Evolutionary conservation across 30 jellyfish, hydroid and myxozoan genomes (phyloP).

Genomic region (Aurelia sp.): DNA sequence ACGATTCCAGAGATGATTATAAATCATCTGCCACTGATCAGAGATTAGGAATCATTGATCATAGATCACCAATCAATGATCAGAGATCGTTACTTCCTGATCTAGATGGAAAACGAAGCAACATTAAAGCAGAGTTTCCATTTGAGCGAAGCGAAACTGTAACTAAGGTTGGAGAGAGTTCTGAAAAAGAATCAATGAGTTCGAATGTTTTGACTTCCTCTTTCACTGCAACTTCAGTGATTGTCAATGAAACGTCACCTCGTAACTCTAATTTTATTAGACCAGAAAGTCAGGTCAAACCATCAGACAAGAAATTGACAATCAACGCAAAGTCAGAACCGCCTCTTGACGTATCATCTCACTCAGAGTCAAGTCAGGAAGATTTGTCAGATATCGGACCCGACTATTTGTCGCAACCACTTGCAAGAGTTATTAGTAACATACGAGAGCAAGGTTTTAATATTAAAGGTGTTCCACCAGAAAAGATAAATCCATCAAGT

Average conservation of each 20-base stretch:
- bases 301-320: too few relatives aligned
- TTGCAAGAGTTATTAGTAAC: constrained; percentile 24
- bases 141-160: neutral
- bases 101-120: neutral
- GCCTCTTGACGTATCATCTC: neutral
- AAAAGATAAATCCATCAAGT: neutral
- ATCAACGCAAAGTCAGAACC: too few relatives aligned
- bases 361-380: neutral
- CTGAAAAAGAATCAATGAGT: too few relatives aligned
- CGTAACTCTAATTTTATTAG: too few relatives aligned
- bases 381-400: neutral
- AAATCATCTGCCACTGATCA: too few relatives aligned
- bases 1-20: neutral
- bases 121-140: neutral
- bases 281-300: too few relatives aligned
- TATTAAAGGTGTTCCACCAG: constrained; percentile 32
- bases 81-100: neutral
- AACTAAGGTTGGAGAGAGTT: neutral
- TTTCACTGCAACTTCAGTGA: too few relatives aligned
- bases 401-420: neutral
- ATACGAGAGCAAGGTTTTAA: constrained; percentile 38
- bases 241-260: neutral
- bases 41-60: too few relatives aligned
- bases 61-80: too few relatives aligned
- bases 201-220: too few relatives aligned